Base-by-base conservation (phyloP, 1,140 invertebrate genomes). In the Cyclargus thomasi region DNA sequence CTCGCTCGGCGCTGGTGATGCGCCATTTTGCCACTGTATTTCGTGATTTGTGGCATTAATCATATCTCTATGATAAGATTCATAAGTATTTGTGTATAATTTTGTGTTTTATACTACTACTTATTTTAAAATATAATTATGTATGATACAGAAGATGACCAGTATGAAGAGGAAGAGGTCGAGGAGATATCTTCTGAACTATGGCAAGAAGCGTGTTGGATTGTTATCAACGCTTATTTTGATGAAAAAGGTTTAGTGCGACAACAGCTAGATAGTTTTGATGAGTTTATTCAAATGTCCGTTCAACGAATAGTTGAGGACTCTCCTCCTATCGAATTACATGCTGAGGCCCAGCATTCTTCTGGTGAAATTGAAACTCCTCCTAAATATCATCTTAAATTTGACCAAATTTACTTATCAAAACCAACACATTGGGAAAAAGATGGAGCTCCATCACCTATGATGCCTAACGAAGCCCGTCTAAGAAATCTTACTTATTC, bases 141-240 rank as follows among this genome's bases (percentile, higher is more conserved):
- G 90, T 91, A 91, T 74, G 90, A 90, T 29, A 84, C 83, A 11
- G 90, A 91, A 82, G 90, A 91, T 69, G 94, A 95, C 82, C 92
- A 94, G 80, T 95, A 93, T 83, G 94, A 95, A 67, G 95, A 95
- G 76, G 95, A 96, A 74, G 95, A 97, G 74, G 92, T 92, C 14
- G 96, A 97, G 85, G 97, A 99, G 91, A 98, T 99, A 77, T 97
- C 97, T 14, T 95, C 97, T 16, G 97, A 99, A 82, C 90, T 99
- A 67, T 99, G 98, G 98, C 97, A 99, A 91, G 99, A 99, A 93
- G 98, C 98, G n/a, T 99, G 98, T 82, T 99, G 99, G 99, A 99
- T 99, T 85, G 98, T 99, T 55, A 99, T 99, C 78, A 98, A 98
- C 82, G 97, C 98, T 2, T 99, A 99, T 90, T 99, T 99, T 91